Evolutionary conservation across 2,797 vertebrate species (phyloP), one percentile per base, ranked within the genome.

Genomic region (Pseudochromis fuscus): DNA sequence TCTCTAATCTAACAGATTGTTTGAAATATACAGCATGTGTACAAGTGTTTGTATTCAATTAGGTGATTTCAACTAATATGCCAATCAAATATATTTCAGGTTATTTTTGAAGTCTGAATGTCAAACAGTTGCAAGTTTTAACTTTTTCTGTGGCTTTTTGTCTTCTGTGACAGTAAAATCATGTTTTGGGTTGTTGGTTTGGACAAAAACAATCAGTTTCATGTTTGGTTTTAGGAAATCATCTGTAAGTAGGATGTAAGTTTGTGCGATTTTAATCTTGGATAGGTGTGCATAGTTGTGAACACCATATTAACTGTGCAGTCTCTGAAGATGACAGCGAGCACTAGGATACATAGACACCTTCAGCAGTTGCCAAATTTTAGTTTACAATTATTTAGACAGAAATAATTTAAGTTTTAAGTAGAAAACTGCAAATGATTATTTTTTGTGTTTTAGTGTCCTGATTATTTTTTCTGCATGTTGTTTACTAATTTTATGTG

Each of bases 401-500:
- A 4, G 3, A 45, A 45, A 19, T 7, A 2, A 9, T 21, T 45
- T 45, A 4, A 4, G 19, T 8, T 45, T 45, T 45, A 21, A 44
- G 18, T 40, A 13, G 5, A 5, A 38, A 38, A 37, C 37, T 38
- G 37, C 15, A 25, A 11, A 38, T 24, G 28, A 15, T 3, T 18
- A 33, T 42, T 49, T 3, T 3, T 55, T 35, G 1, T 38, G 4
- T 3, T 18, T 18, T 53, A 12, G 13, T 60, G 12, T 16, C 11
- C 15, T 53, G 11, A 10, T 3, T 1, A n/a, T 37, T 44, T 45
- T 35, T 44, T 37, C 1, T 52, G 21, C 28, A 1, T 55, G 5
- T 24, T 33, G 37, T 72, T 56, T 25, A 45, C 9, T 28, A 1
- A 30, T 51, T 44, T n/a, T 53, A 11, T 67, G 0, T 76, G 35